Percentiles rank a stretch among this genome's conserved stretches.
Evolutionary conservation across 2,113 vertebrate species (phyloP).

Genomic region (Prolemur simus): DNA sequence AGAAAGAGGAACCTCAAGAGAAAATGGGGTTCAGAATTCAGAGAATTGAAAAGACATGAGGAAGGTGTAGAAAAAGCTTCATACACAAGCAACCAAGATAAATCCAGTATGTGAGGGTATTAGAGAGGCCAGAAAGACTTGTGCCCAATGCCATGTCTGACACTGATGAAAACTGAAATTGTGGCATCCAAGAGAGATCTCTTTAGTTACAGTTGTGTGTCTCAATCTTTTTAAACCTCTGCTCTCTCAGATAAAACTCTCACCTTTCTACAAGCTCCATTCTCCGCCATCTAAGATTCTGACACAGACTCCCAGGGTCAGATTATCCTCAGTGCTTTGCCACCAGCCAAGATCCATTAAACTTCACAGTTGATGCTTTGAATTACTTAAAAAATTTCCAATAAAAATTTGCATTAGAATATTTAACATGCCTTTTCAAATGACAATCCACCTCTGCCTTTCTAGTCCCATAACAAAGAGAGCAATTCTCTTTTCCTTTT

Average conservation of each 20-base stretch:
- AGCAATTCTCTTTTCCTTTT: neutral
- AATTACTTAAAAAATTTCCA: neutral
- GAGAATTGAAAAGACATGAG: neutral
- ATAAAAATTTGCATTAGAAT: neutral
- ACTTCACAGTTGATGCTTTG: neutral
- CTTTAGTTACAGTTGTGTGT: neutral
- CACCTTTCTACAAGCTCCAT: neutral
- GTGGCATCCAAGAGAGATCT: neutral
- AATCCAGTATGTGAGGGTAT: neutral
- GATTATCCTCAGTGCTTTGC: neutral
- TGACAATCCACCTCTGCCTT: neutral
- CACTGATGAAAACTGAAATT: neutral
- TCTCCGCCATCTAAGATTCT: neutral
- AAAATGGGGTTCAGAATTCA: neutral
- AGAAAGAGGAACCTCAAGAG: neutral
- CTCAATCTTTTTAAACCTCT: neutral
- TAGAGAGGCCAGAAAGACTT: neutral
- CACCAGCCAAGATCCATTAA: neutral
- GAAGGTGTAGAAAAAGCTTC: neutral
- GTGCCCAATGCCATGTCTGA: neutral
- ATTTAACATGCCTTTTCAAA: neutral
- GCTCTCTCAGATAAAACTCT: neutral
- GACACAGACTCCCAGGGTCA: neutral
- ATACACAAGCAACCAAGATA: neutral
- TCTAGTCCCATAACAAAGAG: neutral